These are phyloP conservation scores for Spilogale gracilis DNA, from an alignment of 2,113 vertebrate species.

Conservation along the genomic window DNA sequence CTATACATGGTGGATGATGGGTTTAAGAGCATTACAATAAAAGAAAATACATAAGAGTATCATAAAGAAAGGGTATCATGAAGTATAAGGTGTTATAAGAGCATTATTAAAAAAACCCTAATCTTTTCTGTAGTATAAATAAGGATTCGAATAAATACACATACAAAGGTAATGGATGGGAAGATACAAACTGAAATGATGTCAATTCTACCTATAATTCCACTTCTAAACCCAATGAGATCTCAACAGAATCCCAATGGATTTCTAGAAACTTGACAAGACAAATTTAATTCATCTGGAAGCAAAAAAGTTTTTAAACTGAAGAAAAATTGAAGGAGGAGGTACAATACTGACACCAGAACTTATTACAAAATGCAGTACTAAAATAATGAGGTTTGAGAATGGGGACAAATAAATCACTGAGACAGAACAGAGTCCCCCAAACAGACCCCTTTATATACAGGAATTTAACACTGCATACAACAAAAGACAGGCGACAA, in stretches of 20 bases:
- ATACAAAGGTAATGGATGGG: background rate
- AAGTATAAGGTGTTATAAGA: background rate
- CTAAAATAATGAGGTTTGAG: background rate
- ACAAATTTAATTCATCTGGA: background rate
- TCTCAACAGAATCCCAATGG: background rate
- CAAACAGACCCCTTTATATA: background rate
- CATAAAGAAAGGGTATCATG: background rate
- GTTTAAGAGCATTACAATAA: background rate
- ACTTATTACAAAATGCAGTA: background rate
- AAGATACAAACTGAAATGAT: slow-evolving; percentile 54
- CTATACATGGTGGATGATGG: background rate
- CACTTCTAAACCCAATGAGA: slow-evolving; percentile 2
- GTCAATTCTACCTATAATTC: background rate
- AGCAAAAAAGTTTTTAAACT: slow-evolving; percentile 42
- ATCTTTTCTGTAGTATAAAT: slow-evolving; percentile 9
- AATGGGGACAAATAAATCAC: background rate
- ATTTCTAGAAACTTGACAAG: slow-evolving; percentile 43
- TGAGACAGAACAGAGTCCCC: background rate
- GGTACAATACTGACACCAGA: background rate
- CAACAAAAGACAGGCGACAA: background rate
- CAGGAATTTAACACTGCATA: background rate
- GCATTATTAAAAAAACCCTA: background rate
- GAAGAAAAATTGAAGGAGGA: background rate
- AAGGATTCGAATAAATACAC: background rate
- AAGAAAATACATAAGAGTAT: background rate